Percentiles rank a stretch among this genome's conserved stretches.
Conservation (phyloP, 2,888 invertebrate genomes). For the Oscheius sp. region DNA sequence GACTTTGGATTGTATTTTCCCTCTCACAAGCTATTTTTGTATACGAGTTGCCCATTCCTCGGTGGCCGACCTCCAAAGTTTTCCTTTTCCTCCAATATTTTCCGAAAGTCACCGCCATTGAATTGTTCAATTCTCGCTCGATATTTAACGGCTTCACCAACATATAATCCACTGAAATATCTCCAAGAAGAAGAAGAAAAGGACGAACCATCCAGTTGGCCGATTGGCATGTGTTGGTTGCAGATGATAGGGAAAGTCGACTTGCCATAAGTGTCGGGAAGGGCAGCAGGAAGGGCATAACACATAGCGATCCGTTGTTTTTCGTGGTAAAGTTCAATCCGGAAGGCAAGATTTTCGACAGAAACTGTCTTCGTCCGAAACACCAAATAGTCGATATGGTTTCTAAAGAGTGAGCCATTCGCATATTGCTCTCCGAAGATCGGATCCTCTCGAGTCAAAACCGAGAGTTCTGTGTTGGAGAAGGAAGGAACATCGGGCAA, state of each 20-base stretch:
- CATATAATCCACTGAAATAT: conserved; percentile 53
- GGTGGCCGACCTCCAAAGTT: conserved; percentile 87
- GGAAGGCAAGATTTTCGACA: conserved; percentile 60
- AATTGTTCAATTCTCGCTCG: conserved; percentile 18
- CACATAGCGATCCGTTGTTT: conserved; percentile 44
- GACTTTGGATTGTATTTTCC: conserved; percentile 93
- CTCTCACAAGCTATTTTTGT: conserved; percentile 76
- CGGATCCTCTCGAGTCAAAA: conserved; percentile 54
- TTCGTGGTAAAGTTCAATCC: conserved; percentile 51
- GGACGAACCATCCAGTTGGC: conserved; percentile 45
- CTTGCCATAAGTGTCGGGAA: conserved; percentile 54
- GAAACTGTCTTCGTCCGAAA: conserved; percentile 64
- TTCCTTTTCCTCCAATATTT: conserved; percentile 52
- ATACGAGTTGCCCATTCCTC: conserved; percentile 91
- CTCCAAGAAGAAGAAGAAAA: background rate
- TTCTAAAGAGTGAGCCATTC: conserved; percentile 59
- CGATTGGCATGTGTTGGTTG: conserved; percentile 47
- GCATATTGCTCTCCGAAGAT: conserved; percentile 57
- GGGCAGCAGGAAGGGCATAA: conserved; percentile 49
- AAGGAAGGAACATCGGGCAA: conserved; percentile 51
- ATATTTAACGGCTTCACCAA: conserved; percentile 35
- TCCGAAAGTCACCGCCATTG: conserved; percentile 42
- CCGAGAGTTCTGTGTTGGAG: conserved; percentile 55
- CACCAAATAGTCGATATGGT: conserved; percentile 59
- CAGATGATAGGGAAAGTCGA: conserved; percentile 46